These are phyloP conservation scores for Romanogobio albipinnatus DNA, from an alignment of 2,113 vertebrate species.

Conservation along the genomic window DNA sequence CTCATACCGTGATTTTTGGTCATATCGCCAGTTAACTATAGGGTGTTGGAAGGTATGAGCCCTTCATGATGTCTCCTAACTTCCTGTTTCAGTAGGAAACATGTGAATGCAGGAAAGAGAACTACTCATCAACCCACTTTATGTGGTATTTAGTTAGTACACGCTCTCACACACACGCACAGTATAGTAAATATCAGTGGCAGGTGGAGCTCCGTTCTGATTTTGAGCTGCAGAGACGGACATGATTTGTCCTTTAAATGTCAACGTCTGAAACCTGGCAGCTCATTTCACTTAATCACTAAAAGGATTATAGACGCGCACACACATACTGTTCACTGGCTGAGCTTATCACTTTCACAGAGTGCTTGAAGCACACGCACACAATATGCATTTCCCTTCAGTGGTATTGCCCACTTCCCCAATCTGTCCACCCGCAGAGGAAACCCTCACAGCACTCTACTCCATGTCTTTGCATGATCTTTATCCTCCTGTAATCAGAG, in stretches of 20 bases:
- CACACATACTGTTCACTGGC: not conserved
- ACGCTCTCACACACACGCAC: not conserved
- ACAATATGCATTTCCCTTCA: conserved; percentile 52
- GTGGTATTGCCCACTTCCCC: conserved; percentile 38
- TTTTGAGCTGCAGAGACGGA: conserved; percentile 1
- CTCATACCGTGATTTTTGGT: too few relatives aligned
- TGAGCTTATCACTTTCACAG: conserved; percentile 50
- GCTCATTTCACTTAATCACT: conserved; percentile 23
- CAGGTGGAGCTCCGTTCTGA: not conserved
- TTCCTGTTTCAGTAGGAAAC: conserved; percentile 19
- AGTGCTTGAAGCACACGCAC: not conserved
- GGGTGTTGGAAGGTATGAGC: not conserved
- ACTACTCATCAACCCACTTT: not conserved
- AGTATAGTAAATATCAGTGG: conserved; percentile 11
- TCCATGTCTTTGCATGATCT: conserved; percentile 65
- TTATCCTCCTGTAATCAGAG: conserved; percentile 56
- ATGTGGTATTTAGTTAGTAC: not conserved
- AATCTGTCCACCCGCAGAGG: conserved; percentile 52
- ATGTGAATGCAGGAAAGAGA: not conserved
- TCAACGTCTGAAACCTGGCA: conserved; percentile 24
- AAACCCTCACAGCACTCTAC: conserved; percentile 29
- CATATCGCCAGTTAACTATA: not conserved
- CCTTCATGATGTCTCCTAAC: not conserved
- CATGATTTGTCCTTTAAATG: conserved; percentile 56
- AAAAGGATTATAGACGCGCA: conserved; percentile 15